Base-by-base conservation (phyloP, 2,888 invertebrate species). In the Odontocerum albicorne region DNA sequence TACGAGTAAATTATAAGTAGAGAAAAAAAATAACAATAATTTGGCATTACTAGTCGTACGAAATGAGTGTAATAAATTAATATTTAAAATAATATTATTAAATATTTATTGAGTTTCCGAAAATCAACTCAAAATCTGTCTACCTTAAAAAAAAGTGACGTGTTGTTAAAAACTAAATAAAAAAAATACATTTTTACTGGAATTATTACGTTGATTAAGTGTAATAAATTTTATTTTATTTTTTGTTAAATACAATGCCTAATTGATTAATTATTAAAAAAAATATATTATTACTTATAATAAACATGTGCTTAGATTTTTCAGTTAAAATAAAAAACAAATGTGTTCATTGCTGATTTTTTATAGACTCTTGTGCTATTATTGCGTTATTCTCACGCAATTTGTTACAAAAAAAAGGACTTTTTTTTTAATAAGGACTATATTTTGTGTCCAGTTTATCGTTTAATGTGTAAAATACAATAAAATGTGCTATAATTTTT, bases 21-120 rank as follows among this genome's bases (percentile, higher is more conserved):
- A 40, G 43, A 55, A 55, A 42, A 50, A 50, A 35, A 49, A 46
- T 47, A 47, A 27, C n/a, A 46, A 56, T 43, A 39, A 32, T 45
- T 49, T 46, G 46, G 73, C 74, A 74, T 75, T 77, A 75, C 75
- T 73, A 62, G 44, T 66, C 65, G 58, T 63, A 64, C 35, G 35
- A 17, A 33, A 43, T 45, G 42, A 44, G 33, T 40, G 35, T 43
- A 38, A 45, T 62, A 21, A 47, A 43, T 38, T 21, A 16, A 16
- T 38, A 15, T 15, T 16, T 4, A 16, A 13, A 4, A 6, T 7
- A 49, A 35, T 46, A 49, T 58, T 49, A 53, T 45, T 57, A 46
- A 49, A 60, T 61, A 60, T 62, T 62, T 60, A 61, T 62, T 62
- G 59, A 55, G 59, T 60, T 63, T 57, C 57, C 53, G 35, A 20